Percentiles rank a stretch among this genome's conserved stretches.
These are phyloP conservation scores for Drosophila setosimentum DNA, from an alignment of 2,888 invertebrate species.

Conservation along the genomic window DNA sequence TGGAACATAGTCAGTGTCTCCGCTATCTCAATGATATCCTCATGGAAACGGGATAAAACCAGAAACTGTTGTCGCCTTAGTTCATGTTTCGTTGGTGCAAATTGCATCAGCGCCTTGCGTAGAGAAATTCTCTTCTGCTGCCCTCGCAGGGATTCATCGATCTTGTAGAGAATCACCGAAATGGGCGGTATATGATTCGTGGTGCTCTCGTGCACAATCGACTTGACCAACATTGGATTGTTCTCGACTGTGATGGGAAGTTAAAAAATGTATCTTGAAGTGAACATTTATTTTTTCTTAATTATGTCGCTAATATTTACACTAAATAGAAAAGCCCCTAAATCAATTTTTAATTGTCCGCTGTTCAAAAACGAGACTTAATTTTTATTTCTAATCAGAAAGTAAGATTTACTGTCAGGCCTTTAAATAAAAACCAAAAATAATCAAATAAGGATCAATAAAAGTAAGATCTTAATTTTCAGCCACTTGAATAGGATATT, in stretches of 20 bases:
- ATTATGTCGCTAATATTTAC: too few species aligned
- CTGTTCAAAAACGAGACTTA: too few species aligned
- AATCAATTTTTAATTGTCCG: not conserved
- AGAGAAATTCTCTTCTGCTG: slow-evolving; percentile 77
- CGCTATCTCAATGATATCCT: slow-evolving; percentile 89
- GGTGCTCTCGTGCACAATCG: slow-evolving; percentile 81
- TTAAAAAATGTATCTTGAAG: not conserved
- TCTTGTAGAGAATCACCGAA: slow-evolving; percentile 81
- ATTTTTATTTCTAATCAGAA: not conserved
- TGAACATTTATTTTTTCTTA: not conserved
- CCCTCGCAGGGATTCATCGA: slow-evolving; percentile 76
- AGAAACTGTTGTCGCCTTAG: slow-evolving; percentile 77
- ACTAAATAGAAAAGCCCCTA: not conserved
- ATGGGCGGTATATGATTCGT: slow-evolving; percentile 81
- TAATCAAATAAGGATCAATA: too few species aligned
- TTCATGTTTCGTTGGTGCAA: slow-evolving; percentile 63
- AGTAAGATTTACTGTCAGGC: too few species aligned
- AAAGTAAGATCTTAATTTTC: too few species aligned
- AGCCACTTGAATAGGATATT: too few species aligned
- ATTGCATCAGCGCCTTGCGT: slow-evolving; percentile 69
- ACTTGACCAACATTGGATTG: slow-evolving; percentile 79
- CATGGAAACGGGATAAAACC: slow-evolving; percentile 82
- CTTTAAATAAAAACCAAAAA: too few species aligned
- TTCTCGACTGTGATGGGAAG: slow-evolving; percentile 58
- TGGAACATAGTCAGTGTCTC: slow-evolving; percentile 89